Evolutionary conservation across 1,140 invertebrate genomes (phyloP), one percentile per base, ranked within the genome.

Genomic region (Zaprionus tsacasi): DNA sequence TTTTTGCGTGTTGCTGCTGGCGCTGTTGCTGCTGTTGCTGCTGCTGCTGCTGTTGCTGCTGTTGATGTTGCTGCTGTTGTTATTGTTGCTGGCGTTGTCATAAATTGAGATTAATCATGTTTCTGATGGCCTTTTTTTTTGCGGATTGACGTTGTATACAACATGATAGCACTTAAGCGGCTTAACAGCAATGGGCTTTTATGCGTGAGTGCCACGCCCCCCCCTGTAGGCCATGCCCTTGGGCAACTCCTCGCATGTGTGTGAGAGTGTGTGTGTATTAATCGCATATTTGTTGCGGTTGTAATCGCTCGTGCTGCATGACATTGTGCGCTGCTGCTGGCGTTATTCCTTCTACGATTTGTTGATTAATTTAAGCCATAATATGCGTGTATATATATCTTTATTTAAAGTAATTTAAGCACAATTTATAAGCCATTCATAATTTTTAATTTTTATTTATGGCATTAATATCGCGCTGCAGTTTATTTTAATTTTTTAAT

Each of bases 101-200:
- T 88, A 88, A 88, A 88, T 88, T 85, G 81, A 88, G 85, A 88
- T 88, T 88, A 88, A 88, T 88, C 85, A 81, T 88, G 86, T 78
- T 89, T 73, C 70, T 59, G 81, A 81, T 89, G 78, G 70, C 50
- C 70, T 65, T 67, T 48, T 67, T 67, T 48, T 76, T 40, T 68
- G 40, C 50, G 66, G 68, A 76, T 79, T 79, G 72, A 58, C 36
- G 57, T 76, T 76, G 76, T 76, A 76, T 76, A 72, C 64, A 77
- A 79, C 74, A 77, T 68, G 77, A 76, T 79, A 79, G 76, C 77
- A 79, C 74, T 79, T 77, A 79, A 79, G 77, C 77, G 77, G 77
- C 77, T 79, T 79, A 76, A 57, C 55, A 36, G 45, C 56, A 60
- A 48, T 79, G 74, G 52, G 55, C 36, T 73, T 77, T 73, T 59